phyloP scores from a whole-genome alignment of 2,113 vertebrate species.

The Stegostoma tigrinum region DNA sequence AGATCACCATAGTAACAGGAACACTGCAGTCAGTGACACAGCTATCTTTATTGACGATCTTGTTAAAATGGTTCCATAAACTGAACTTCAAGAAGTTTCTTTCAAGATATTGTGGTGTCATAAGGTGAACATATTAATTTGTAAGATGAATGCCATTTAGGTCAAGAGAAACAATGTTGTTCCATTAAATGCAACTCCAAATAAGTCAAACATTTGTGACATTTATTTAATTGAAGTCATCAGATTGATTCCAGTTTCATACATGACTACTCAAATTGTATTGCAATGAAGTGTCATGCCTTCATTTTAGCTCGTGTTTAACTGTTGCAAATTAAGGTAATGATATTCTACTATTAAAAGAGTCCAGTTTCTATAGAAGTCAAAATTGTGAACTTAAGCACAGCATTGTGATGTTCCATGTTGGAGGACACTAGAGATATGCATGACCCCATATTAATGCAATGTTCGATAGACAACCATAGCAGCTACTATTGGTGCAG shows the following conservation, averaged over 20 bases:
- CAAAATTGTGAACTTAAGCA: background rate
- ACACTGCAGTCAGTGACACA: background rate
- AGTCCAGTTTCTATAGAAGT: background rate
- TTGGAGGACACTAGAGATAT: background rate
- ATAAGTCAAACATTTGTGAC: background rate
- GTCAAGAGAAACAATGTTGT: background rate
- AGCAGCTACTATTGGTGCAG: background rate
- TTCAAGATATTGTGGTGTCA: background rate
- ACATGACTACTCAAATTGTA: background rate
- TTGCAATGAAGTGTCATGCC: background rate
- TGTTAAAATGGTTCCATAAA: conserved; percentile 16
- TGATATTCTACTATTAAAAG: background rate
- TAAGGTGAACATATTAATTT: background rate
- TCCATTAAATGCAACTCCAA: background rate
- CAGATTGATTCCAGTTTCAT: background rate
- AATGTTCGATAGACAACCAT: background rate
- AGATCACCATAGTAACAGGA: background rate
- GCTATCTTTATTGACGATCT: conserved; percentile 13
- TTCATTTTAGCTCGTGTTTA: background rate
- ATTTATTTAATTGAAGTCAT: conserved; percentile 17
- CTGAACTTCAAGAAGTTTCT: background rate
- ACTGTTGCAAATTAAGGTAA: background rate
- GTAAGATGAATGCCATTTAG: background rate
- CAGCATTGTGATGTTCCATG: background rate
- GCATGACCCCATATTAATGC: background rate